phyloP scores from a whole-genome alignment of 2,113 vertebrate species.

The Proteles cristata region DNA sequence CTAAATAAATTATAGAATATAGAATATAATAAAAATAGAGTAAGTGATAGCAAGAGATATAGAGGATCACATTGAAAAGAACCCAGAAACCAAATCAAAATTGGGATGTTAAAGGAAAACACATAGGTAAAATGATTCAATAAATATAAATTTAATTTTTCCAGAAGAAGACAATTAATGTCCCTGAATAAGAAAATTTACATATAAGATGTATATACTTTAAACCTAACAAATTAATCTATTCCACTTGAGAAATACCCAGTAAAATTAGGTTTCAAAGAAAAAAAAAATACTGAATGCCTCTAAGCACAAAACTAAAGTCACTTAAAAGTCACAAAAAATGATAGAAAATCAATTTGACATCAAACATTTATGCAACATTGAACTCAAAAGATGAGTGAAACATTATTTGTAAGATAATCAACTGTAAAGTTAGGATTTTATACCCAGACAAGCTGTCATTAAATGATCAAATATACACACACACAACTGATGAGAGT shows the following conservation, averaged over 20 bases:
- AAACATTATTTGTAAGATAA: neutral
- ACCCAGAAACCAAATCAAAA: neutral
- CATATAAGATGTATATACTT: neutral
- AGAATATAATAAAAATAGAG: neutral
- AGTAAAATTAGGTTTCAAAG: neutral
- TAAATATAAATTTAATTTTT: neutral
- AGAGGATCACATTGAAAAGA: neutral
- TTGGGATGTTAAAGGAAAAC: neutral
- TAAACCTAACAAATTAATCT: neutral
- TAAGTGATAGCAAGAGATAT: neutral
- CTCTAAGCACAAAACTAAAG: neutral
- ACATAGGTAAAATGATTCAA: neutral
- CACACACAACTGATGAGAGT: neutral
- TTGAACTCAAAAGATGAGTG: neutral
- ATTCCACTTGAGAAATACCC: neutral
- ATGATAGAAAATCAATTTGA: neutral
- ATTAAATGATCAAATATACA: neutral
- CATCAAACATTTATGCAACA: neutral
- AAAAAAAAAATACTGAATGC: neutral
- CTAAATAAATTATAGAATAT: neutral
- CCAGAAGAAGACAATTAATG: neutral
- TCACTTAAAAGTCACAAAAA: neutral
- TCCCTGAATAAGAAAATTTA: neutral
- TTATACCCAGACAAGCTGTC: neutral
- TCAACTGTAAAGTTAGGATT: neutral